Conservation (phyloP, 2,888 invertebrate species). For the Thera obeliscata region DNA sequence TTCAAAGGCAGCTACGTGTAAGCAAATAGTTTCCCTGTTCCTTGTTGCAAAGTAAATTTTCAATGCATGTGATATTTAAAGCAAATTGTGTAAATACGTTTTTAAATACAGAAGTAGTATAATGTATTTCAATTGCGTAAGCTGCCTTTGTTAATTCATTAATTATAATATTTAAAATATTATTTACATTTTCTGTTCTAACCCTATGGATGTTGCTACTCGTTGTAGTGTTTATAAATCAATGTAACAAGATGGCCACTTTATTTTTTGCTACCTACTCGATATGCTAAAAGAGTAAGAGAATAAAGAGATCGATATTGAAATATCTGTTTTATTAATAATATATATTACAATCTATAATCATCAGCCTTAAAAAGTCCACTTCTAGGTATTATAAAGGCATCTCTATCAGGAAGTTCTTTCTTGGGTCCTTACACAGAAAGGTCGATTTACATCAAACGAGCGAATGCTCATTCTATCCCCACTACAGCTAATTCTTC, state of each 20-base stretch:
- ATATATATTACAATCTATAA: background rate
- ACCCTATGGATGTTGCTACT: conserved; percentile 27
- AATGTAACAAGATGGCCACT: conserved; percentile 43
- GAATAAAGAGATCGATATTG: conserved; percentile 56
- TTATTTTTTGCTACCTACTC: conserved; percentile 51
- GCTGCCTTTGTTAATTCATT: conserved; percentile 18
- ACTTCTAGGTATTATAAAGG: no score
- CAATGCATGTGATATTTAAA: conserved; percentile 1
- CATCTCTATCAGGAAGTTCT: no score
- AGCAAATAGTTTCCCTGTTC: background rate
- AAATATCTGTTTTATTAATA: conserved; percentile 27
- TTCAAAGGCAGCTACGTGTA: conserved; percentile 10
- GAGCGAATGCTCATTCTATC: no score
- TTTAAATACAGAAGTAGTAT: background rate
- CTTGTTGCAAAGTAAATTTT: background rate
- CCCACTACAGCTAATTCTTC: no score
- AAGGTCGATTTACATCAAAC: no score
- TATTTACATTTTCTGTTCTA: conserved; percentile 26
- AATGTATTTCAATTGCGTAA: background rate
- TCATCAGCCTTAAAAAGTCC: background rate
- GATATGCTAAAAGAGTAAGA: conserved; percentile 54
- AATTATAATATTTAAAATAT: conserved; percentile 1
- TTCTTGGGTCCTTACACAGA: no score
- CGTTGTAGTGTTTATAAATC: conserved; percentile 40
- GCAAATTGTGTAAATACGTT: conserved; percentile 7